phyloP scores from a whole-genome alignment of 1,140 invertebrate species.

The Macrosteles quadrilineatus region DNA sequence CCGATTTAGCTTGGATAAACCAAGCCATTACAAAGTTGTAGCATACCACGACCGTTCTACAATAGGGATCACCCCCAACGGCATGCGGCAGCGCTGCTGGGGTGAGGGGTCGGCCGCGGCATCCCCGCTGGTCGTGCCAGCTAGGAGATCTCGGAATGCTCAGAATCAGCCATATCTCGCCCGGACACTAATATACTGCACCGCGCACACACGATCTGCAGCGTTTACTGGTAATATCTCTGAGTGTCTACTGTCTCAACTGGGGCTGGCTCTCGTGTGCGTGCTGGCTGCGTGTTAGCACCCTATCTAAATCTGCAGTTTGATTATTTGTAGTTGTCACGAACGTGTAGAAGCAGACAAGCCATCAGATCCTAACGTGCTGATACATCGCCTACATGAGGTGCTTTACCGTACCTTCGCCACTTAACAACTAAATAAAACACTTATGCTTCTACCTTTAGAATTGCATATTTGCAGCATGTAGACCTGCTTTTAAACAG shows the following conservation, averaged over 20 bases:
- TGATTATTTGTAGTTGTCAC: slow-evolving; percentile 4
- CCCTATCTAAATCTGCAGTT: neutral
- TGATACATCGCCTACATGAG: no score
- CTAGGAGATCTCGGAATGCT: neutral
- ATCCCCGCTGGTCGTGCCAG: neutral
- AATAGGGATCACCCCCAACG: no score
- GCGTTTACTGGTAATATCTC: neutral
- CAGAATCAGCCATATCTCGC: neutral
- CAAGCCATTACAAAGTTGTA: no score
- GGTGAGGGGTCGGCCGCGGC: neutral
- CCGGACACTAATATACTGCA: neutral
- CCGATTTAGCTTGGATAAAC: no score
- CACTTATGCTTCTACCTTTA: no score
- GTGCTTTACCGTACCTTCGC: no score
- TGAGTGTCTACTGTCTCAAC: neutral
- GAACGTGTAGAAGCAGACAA: neutral
- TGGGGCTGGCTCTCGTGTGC: neutral
- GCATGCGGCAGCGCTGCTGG: no score
- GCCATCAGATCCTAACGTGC: no score
- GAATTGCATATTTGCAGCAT: no score
- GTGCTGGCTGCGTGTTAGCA: neutral
- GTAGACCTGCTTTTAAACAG: no score
- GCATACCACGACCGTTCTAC: no score
- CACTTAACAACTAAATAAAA: no score
- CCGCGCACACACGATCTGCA: neutral